These are phyloP conservation scores for fruit fly (Drosophila melanogaster) DNA, from an alignment of 1,140 invertebrate genomes.

Conservation along the genomic window Release_6_plus_ISO1_MT NC_004354.4:14569001-14569500, in stretches of 20 bases:
- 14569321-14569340: background rate
- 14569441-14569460: background rate
- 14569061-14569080: background rate
- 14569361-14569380: background rate
- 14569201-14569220: constrained; percentile 4
- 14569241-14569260: background rate
- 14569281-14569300: too few species aligned
- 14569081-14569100: constrained; percentile 30
- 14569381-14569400: background rate
- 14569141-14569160: constrained; percentile 9
- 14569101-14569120: constrained; percentile 28
- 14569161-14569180: constrained; percentile 12
- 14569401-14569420: background rate
- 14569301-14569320: too few species aligned
- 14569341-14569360: background rate
- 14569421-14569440: constrained; percentile 4
- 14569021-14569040: constrained; percentile 46
- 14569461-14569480: constrained; percentile 8
- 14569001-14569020: constrained; percentile 53
- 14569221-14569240: background rate
- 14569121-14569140: constrained; percentile 6
- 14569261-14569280: background rate
- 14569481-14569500: constrained; percentile 24
- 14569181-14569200: constrained; percentile 15
- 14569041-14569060: background rate